Conservation (phyloP, 30 jellyfish, hydroid and myxozoan genomes). For the Phacellophora camtschatica region DNA sequence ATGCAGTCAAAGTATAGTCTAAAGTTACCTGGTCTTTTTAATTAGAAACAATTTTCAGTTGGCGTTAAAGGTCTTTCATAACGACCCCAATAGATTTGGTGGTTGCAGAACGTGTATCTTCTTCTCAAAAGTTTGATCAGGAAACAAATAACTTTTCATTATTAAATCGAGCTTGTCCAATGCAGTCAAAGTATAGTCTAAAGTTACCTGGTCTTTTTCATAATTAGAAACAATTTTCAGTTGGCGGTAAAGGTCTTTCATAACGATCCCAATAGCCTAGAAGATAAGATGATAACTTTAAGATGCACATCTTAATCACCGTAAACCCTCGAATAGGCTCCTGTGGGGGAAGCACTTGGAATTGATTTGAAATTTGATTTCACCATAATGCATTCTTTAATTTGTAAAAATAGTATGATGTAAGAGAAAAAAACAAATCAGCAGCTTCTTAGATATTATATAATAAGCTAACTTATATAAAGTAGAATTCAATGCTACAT, state of each 20-base stretch:
- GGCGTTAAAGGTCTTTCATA: constrained; percentile 60
- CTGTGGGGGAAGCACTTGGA: no score
- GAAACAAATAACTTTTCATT: constrained; percentile 48
- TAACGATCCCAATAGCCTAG: constrained; percentile 53
- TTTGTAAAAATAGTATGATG: no score
- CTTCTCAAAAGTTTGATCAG: constrained; percentile 32
- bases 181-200: constrained; percentile 48
- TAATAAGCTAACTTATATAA: no score
- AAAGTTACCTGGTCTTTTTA: constrained; percentile 44
- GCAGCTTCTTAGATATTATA: no score
- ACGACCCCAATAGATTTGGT: constrained; percentile 12
- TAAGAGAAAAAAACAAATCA: no score
- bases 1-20: constrained; percentile 53
- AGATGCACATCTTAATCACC: no score
- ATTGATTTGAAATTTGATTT: no score
- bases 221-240: constrained; percentile 17
- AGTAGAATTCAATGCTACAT: no score
- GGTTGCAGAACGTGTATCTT: constrained; percentile 37
- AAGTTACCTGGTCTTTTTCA: constrained; percentile 55
- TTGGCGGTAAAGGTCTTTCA: constrained; percentile 62
- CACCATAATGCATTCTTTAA: no score
- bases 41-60: constrained; percentile 18
- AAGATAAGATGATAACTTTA: no score
- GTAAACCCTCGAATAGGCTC: no score
- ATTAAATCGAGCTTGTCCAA: constrained; percentile 62